A percentile compares a stretch with the other conserved stretches of the same genome.
Evolutionary conservation across 2,888 invertebrate species (phyloP).

Genomic region (Anodontia alba): DNA sequence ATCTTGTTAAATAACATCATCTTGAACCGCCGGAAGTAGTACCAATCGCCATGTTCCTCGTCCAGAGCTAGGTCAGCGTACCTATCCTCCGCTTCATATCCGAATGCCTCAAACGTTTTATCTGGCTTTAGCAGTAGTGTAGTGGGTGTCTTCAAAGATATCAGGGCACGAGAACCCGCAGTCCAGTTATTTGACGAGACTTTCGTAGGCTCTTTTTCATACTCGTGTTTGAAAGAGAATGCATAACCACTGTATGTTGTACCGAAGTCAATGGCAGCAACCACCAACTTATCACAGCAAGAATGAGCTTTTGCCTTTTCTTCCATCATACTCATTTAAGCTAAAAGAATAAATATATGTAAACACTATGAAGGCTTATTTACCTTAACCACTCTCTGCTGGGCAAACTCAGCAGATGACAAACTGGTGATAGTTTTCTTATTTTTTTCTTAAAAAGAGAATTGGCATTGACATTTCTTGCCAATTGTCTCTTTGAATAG

Average conservation of each 20-base stretch:
- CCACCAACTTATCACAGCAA: not conserved
- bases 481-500: no score
- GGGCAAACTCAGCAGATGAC: no score
- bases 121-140: slow-evolving; percentile 45
- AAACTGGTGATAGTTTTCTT: no score
- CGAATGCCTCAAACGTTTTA: slow-evolving; percentile 51
- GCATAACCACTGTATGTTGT: slow-evolving; percentile 42
- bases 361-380: no score
- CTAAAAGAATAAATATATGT: no score
- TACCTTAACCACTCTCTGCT: no score
- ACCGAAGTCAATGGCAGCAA: slow-evolving; percentile 44
- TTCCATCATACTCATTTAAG: no score
- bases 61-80: slow-evolving; percentile 47
- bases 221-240: slow-evolving; percentile 38
- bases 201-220: slow-evolving; percentile 39
- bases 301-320: no score
- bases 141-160: slow-evolving; percentile 46
- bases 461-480: no score
- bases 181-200: slow-evolving; percentile 30
- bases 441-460: no score
- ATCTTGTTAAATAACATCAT: slow-evolving; percentile 51
- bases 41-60: slow-evolving; percentile 39
- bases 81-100: slow-evolving; percentile 53
- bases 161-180: slow-evolving; percentile 17
- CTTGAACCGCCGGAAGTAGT: slow-evolving; percentile 55